Evolutionary conservation across 2,113 vertebrate species (phyloP).

Genomic region (Callospermophilus lateralis): DNA sequence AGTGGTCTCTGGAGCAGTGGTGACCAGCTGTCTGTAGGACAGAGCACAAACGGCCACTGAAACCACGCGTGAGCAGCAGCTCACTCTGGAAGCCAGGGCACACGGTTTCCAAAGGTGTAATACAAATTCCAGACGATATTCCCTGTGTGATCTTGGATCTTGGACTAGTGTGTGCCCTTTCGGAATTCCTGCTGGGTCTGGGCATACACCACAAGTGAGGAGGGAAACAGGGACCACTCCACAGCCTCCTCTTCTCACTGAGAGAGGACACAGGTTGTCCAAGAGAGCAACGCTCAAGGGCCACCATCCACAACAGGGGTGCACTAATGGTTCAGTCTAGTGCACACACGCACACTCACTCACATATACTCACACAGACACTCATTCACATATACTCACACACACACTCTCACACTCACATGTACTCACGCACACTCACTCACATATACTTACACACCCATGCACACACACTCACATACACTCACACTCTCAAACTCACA

Average conservation of each 20-base stretch:
- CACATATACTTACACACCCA: too few relatives aligned
- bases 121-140: neutral
- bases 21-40: neutral
- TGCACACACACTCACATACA: too few relatives aligned
- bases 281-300: neutral
- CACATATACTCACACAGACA: neutral
- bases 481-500: too few relatives aligned
- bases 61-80: neutral
- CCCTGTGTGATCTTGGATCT: neutral
- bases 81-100: neutral
- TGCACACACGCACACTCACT: accelerated
- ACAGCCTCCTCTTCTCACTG: neutral
- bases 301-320: neutral
- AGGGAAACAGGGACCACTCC: neutral
- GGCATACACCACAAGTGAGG: neutral
- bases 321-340: neutral
- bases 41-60: neutral
- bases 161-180: neutral
- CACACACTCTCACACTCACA: neutral
- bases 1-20: neutral
- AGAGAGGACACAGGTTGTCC: neutral
- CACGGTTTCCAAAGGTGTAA: neutral
- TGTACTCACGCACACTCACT: too few relatives aligned
- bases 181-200: neutral
- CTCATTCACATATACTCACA: neutral